These are phyloP conservation scores for Philhelius pedissequus DNA, from an alignment of 2,888 invertebrate genomes.

Conservation along the genomic window DNA sequence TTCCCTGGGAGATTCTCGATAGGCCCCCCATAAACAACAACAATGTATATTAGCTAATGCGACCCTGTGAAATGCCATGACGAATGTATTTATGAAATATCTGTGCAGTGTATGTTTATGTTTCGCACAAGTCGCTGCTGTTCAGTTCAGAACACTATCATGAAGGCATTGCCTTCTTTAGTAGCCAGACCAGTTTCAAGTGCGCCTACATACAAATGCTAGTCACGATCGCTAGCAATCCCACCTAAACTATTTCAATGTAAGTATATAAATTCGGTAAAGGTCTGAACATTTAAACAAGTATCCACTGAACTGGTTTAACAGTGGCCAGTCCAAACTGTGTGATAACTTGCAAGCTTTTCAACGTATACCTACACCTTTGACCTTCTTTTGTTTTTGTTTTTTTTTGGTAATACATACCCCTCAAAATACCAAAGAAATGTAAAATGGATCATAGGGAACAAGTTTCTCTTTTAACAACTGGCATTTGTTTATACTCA, in stretches of 20 bases:
- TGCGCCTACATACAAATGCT: constrained; percentile 1
- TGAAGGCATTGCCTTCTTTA: neutral
- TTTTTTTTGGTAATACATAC: neutral
- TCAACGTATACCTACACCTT: constrained; percentile 23
- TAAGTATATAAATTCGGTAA: neutral
- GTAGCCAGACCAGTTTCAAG: neutral
- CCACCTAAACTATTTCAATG: neutral
- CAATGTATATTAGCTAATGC: no score
- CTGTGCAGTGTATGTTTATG: no score
- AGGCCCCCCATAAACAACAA: no score
- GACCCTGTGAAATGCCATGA: no score
- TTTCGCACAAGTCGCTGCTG: neutral
- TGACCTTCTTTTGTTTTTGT: constrained; percentile 59
- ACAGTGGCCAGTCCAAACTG: neutral
- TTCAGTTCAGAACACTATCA: neutral
- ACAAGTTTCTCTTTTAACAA: constrained; percentile 42
- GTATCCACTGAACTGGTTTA: constrained; percentile 19
- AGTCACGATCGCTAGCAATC: neutral
- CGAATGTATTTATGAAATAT: no score
- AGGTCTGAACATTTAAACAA: constrained; percentile 8
- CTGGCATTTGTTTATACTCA: neutral
- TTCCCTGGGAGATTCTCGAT: no score
- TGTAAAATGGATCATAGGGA: constrained; percentile 20
- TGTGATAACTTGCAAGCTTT: neutral
- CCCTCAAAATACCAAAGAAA: neutral